Evolutionary conservation across 2,888 invertebrate genomes (phyloP), one percentile per base, ranked within the genome.

Genomic region (Quadroppia sp.): DNA sequence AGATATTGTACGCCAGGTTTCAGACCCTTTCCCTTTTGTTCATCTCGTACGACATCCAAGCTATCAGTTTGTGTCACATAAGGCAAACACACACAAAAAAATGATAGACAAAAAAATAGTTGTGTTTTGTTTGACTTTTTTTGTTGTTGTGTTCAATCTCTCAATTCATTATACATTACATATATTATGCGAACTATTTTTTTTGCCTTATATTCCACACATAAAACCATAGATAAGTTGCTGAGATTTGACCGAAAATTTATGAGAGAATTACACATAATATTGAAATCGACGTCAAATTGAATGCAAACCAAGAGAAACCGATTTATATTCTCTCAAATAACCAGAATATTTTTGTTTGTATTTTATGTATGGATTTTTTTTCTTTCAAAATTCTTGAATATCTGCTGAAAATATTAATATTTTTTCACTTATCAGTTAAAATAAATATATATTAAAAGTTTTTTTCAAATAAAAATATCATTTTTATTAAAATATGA

Each of bases 101-200:
- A 48, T 15, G 48, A n/a, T 48, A 48, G 15, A n/a, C 15, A n/a
- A 4, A 48, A n/a, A 11, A 42, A 7, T 42, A 42, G n/a, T 23
- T 56, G 56, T 56, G 30, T 64, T 64, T 64, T 64, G 15, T 13
- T 36, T 64, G n/a, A 15, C 20, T n/a, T 64, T 64, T 64, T 64
- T 6, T 59, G 20, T 20, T 53, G 23, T 20, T 9, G 15, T 30
- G 15, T n/a, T n/a, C 30, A 61, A n/a, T 13, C 45, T 61, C 30
- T 64, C 64, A 64, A 64, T 64, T 64, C 64, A 64, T 64, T 36
- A 64, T 64, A 36, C 64, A 64, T 64, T 64, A 64, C 64, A 56
- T 56, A 36, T 56, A 56, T 56, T 53, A 53, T 53, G 15, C n/a
- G 15, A 42, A 11, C 42, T 53, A 20, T 53, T 20, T 53, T 20